Percentiles rank a stretch among this genome's conserved stretches.
Conservation (phyloP, 2,888 invertebrate species). For the Pristionchus arcanus region DNA sequence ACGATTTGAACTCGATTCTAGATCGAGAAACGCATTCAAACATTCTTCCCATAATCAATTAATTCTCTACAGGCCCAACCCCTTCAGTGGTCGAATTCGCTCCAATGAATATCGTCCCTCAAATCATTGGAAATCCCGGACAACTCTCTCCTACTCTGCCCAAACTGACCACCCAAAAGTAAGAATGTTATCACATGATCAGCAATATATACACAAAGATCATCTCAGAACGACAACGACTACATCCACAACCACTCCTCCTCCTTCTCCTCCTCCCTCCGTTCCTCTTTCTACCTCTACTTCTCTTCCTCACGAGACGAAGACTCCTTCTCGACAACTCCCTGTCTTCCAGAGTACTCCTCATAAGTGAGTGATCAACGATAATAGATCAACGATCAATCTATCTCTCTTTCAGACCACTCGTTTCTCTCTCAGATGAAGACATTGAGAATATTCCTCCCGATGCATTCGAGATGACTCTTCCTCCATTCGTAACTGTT, state of each 20-base stretch:
- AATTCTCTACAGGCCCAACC: background rate
- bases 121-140: background rate
- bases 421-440: slow-evolving; percentile 72
- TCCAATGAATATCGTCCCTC: slow-evolving; percentile 12
- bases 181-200: too few species aligned
- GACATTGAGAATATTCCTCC: slow-evolving; percentile 74
- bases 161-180: background rate
- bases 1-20: background rate
- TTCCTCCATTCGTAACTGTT: slow-evolving; percentile 77
- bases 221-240: slow-evolving; percentile 27
- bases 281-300: slow-evolving; percentile 52
- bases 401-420: slow-evolving; percentile 60
- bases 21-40: too few species aligned
- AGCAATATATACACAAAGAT: background rate
- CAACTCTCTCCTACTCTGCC: background rate
- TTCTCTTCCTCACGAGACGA: slow-evolving; percentile 27
- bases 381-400: background rate
- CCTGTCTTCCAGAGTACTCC: slow-evolving; percentile 58
- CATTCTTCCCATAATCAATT: background rate
- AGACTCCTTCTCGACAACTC: slow-evolving; percentile 31
- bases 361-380: slow-evolving; percentile 43
- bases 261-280: slow-evolving; percentile 50
- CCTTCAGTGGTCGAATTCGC: slow-evolving; percentile 20
- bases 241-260: slow-evolving; percentile 52
- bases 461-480: slow-evolving; percentile 75